Conservation (phyloP, 1,140 invertebrate species). For the Aphidius gifuensis region DNA sequence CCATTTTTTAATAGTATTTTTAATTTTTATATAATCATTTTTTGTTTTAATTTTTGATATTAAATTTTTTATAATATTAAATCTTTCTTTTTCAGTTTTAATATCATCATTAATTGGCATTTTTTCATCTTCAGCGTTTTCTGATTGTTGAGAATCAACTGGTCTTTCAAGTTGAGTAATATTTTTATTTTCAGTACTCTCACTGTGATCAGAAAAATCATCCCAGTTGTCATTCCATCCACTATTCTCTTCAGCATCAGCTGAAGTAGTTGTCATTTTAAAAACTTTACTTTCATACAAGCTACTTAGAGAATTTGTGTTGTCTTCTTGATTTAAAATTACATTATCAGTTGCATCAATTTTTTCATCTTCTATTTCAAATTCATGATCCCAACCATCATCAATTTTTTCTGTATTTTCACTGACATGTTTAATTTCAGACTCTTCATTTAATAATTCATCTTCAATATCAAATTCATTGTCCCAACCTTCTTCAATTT, state of each 20-base stretch:
- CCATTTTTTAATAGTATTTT: slow-evolving; percentile 37
- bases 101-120: slow-evolving; percentile 22
- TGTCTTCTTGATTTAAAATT: no score
- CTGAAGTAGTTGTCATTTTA: slow-evolving; percentile 1
- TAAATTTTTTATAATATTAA: slow-evolving; percentile 35
- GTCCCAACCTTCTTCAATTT: no score
- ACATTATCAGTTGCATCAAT: no score
- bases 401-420: no score
- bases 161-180: neutral
- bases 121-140: neutral
- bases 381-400: no score
- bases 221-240: slow-evolving; percentile 42
- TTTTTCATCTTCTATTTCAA: no score
- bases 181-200: slow-evolving; percentile 28
- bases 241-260: slow-evolving; percentile 21
- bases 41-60: slow-evolving; percentile 32
- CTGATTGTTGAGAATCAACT: neutral
- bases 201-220: slow-evolving; percentile 37
- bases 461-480: no score
- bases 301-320: no score
- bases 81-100: slow-evolving; percentile 39
- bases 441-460: no score
- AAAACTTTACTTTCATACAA: neutral
- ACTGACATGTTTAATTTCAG: no score
- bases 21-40: slow-evolving; percentile 38